phyloP scores from a whole-genome alignment of 1,140 invertebrate species.

The Drosophila littoralis region DNA sequence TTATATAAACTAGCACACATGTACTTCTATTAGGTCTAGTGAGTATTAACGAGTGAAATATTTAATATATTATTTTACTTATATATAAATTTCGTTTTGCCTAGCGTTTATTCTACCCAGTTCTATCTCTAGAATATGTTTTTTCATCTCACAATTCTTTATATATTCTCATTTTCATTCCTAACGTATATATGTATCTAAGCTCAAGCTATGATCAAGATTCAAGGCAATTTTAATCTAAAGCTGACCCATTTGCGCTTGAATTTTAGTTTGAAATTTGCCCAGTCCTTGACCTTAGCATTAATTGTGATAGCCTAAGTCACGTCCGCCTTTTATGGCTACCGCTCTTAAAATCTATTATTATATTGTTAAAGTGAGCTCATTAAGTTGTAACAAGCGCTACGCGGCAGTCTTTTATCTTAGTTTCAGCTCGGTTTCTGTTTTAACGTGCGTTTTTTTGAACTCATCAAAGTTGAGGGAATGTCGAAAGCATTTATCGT shows the following conservation, averaged over 20 bases:
- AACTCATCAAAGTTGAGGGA: constrained; percentile 64
- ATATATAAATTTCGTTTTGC: no score
- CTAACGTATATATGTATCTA: constrained; percentile 3
- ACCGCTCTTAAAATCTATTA: constrained; percentile 51
- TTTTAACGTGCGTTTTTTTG: constrained; percentile 60
- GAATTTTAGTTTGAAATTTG: constrained; percentile 31
- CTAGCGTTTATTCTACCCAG: no score
- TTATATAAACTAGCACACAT: no score
- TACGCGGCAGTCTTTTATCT: constrained; percentile 55
- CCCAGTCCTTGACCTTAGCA: constrained; percentile 66
- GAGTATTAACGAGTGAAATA: no score
- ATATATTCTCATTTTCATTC: constrained; percentile 23
- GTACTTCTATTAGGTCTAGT: no score
- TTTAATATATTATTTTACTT: no score
- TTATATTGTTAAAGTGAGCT: constrained; percentile 50
- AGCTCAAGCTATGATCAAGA: constrained; percentile 2
- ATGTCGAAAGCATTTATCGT: constrained; percentile 46
- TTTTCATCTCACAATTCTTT: background rate
- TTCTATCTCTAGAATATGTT: no score
- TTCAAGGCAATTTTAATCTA: constrained; percentile 45
- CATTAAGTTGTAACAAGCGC: constrained; percentile 54
- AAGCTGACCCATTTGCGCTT: constrained; percentile 61
- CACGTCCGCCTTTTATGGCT: constrained; percentile 56
- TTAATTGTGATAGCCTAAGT: constrained; percentile 34
- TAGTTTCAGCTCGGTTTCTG: constrained; percentile 21